Evolutionary conservation across 35 echinoderm and acorn worm species (phyloP), one percentile per base, ranked within the genome.

Genomic region (Apostichopus japonicus): DNA sequence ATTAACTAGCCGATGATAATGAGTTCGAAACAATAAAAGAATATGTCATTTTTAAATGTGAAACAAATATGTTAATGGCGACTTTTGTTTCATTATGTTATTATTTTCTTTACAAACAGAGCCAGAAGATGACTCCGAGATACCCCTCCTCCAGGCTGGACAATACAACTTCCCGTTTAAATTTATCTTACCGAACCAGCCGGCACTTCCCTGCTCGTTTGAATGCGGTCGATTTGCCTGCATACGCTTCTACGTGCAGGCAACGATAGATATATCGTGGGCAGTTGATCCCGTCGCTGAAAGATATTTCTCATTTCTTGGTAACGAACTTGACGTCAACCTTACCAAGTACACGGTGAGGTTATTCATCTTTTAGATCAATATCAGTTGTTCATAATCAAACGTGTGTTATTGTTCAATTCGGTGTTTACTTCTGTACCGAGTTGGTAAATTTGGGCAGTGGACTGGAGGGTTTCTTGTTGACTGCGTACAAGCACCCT

Each of bases 191-290:
- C 97, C 97, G 7, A 90, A 90, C 71, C 83, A 96, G 11, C 62
- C 59, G 8, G 92, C 89, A 23, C 83, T 98, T 8, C 95, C 97
- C 0, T 96, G 97, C 63, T 96, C 95, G 11, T 96, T 98, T 19
- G 97, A 98, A 84, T 96, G 97, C 67, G 97, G 95, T 5, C 77
- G 87, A n/a, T 90, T 98, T 15, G 97, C 97, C 6, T 94, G 93
- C 58, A 92, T 96, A 51, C 86, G 97, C 7, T 98, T 96, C 83
- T 96, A 94, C 13, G 93, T 98, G 5, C 97, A 98, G 59, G 97
- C 97, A 10, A 98, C 94, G 52, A 92, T 98, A 76, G 95, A 98
- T 78, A 98, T 98, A 70, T 96, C 97, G 8, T 98, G 97, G 97
- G 97, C 97, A 10, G 97, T 98, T 7, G 97, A 98, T 65, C 97